Evolutionary conservation across 1,140 invertebrate species (phyloP).

Genomic region (Cydia fagiglandana): DNA sequence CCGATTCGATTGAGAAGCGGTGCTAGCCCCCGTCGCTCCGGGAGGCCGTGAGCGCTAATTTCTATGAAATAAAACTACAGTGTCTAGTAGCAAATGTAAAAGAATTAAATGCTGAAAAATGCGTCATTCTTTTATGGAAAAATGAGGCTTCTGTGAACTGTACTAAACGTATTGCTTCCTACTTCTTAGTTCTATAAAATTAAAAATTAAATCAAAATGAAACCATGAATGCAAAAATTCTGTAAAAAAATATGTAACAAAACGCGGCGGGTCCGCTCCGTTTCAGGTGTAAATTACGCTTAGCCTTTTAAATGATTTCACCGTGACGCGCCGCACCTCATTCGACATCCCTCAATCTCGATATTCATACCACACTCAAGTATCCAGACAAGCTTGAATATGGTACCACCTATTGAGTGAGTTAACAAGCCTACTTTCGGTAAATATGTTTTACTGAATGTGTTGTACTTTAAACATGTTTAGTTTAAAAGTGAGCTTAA

Average conservation of each 20-base stretch:
- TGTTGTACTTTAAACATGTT: not conserved
- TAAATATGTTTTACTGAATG: not conserved
- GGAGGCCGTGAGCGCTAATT: too few species aligned
- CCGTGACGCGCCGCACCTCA: not conserved
- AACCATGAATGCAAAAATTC: too few species aligned
- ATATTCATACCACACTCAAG: not conserved
- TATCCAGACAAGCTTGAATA: not conserved
- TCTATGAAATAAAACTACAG: too few species aligned
- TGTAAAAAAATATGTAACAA: not conserved
- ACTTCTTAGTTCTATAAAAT: too few species aligned
- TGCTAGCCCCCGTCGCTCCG: too few species aligned
- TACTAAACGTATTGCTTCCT: too few species aligned
- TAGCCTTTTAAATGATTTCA: not conserved
- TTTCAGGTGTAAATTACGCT: not conserved
- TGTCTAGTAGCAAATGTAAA: too few species aligned
- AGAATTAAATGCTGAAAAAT: too few species aligned
- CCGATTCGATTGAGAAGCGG: too few species aligned
- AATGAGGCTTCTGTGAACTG: too few species aligned
- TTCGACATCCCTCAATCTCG: not conserved
- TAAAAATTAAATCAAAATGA: too few species aligned
- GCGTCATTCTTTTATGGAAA: too few species aligned
- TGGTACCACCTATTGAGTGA: not conserved
- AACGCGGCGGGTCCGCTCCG: not conserved
- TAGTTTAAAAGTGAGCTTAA: constrained; percentile 31
- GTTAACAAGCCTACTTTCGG: not conserved